phyloP scores from a whole-genome alignment of 2,888 invertebrate species.

The Colletes collaris region DNA sequence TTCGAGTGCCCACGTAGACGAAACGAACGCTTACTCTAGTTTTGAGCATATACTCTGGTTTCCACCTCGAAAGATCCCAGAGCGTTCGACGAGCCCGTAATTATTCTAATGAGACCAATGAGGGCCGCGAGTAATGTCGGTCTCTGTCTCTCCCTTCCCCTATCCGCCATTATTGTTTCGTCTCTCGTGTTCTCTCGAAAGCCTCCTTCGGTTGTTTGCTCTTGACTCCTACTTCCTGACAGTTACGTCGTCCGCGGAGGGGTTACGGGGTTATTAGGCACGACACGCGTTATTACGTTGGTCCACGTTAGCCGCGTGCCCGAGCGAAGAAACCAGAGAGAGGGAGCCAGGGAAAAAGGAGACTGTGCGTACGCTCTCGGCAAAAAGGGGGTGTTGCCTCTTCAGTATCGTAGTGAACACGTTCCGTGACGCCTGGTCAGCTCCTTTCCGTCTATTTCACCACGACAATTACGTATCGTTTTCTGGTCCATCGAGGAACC shows the following conservation, averaged over 20 bases:
- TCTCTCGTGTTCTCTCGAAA: conserved; percentile 48
- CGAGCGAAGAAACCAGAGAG: conserved; percentile 25
- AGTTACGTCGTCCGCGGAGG: conserved; percentile 42
- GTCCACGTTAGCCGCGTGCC: conserved; percentile 20
- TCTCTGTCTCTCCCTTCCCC: conserved; percentile 23
- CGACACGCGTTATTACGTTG: conserved; percentile 46
- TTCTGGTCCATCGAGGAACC: neutral
- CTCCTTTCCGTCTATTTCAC: conserved; percentile 23
- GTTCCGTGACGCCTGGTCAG: conserved; percentile 48
- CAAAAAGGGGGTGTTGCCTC: conserved; percentile 65
- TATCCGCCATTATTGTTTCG: conserved; percentile 49
- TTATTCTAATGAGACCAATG: conserved; percentile 64
- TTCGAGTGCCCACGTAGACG: neutral
- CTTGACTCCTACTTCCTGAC: conserved; percentile 64
- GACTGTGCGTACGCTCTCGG: conserved; percentile 34
- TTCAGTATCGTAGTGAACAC: conserved; percentile 65
- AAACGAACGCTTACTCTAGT: conserved; percentile 22
- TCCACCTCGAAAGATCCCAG: conserved; percentile 45
- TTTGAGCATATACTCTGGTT: conserved; percentile 39
- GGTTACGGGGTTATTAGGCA: conserved; percentile 50
- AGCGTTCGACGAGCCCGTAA: conserved; percentile 38
- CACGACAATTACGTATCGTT: neutral
- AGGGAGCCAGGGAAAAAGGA: conserved; percentile 44
- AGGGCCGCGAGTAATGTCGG: conserved; percentile 38
- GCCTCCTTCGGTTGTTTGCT: conserved; percentile 59